Evolutionary conservation across 2,888 invertebrate species (phyloP).

Genomic region (Hirtodrosophila cameraria): DNA sequence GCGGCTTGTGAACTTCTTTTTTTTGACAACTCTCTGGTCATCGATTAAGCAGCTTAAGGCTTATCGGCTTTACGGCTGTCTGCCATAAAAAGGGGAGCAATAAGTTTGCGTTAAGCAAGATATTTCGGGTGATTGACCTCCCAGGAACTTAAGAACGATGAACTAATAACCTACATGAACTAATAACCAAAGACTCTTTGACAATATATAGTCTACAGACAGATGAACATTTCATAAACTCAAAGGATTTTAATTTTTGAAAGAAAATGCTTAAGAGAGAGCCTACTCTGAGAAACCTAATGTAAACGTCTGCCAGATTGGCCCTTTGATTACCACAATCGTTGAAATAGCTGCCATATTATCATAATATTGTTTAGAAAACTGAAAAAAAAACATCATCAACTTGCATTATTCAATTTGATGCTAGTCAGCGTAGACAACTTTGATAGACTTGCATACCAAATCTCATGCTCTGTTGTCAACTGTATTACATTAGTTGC

Average conservation of each 20-base stretch:
- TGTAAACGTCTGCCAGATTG: too few species aligned
- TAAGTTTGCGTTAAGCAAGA: conserved; percentile 1
- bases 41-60: conserved; percentile 80
- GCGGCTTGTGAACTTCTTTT: conserved; percentile 76
- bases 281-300: too few species aligned
- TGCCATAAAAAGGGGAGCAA: conserved; percentile 22
- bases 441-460: conserved; percentile 2
- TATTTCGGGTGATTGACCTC: conserved; percentile 56
- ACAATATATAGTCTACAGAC: too few species aligned
- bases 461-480: conserved; percentile 43
- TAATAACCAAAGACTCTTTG: too few species aligned
- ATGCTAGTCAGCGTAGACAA: neutral
- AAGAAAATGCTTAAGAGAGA: too few species aligned
- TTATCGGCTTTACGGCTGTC: conserved; percentile 68
- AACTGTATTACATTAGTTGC: conserved; percentile 37
- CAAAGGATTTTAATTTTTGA: too few species aligned
- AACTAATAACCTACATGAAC: too few species aligned
- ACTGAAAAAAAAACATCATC: neutral
- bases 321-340: too few species aligned
- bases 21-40: conserved; percentile 78
- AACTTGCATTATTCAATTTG: neutral
- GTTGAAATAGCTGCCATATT: too few species aligned
- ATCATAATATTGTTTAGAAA: neutral
- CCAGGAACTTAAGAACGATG: neutral
- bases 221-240: too few species aligned